phyloP scores from a whole-genome alignment of 2,888 invertebrate genomes.

The Lottia gigantea region DNA sequence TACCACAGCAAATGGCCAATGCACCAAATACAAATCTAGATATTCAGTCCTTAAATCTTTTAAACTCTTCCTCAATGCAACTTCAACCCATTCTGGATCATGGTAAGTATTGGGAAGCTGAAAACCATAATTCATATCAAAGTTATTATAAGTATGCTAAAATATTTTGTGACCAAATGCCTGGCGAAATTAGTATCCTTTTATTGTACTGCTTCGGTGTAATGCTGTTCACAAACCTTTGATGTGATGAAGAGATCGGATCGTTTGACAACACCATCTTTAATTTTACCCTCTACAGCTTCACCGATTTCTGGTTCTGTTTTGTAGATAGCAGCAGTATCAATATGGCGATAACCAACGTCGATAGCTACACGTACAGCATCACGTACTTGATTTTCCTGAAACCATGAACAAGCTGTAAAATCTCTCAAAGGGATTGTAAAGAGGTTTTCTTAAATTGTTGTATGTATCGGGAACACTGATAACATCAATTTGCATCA shows the following conservation, averaged over 20 bases:
- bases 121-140: conserved; percentile 3
- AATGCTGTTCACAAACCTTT: conserved; percentile 42
- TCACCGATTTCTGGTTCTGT: conserved; percentile 69
- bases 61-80: conserved; percentile 47
- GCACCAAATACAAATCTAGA: conserved; percentile 61
- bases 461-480: too few relatives aligned
- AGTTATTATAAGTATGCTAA: too few relatives aligned
- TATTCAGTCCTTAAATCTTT: conserved; percentile 50
- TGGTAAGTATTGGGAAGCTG: conserved; percentile 56
- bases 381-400: conserved; percentile 20
- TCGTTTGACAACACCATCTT: conserved; percentile 43
- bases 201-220: too few relatives aligned
- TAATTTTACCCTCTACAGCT: conserved; percentile 39
- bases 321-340: conserved; percentile 78
- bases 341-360: conserved; percentile 83
- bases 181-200: too few relatives aligned
- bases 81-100: conserved; percentile 40
- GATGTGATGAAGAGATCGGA: conserved; percentile 59
- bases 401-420: background rate
- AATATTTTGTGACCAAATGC: too few relatives aligned
- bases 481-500: too few relatives aligned
- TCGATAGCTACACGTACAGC: conserved; percentile 74
- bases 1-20: conserved; percentile 57
- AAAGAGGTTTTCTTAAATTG: too few relatives aligned
- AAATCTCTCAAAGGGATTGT: too few relatives aligned